A percentile compares a stretch with the other conserved stretches of the same genome.
Conservation (phyloP, 2,113 vertebrate genomes). For the Psophia crepitans region DNA sequence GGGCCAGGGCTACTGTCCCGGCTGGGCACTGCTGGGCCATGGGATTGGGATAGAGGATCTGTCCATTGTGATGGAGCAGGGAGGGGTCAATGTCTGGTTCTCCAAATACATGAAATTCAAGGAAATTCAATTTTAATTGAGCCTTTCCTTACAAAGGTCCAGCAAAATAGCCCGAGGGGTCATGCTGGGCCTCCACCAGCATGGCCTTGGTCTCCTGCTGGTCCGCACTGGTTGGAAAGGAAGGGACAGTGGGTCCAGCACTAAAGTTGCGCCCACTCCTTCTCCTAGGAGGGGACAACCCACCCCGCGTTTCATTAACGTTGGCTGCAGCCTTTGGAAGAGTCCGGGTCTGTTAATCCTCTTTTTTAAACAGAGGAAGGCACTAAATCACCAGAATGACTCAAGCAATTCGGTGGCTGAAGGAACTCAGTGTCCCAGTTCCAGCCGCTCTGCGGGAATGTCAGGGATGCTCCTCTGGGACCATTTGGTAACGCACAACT, state of each 20-base stretch:
- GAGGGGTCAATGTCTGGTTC: background rate
- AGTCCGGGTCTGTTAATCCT: background rate
- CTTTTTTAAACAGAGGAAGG: background rate
- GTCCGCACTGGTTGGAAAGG: background rate
- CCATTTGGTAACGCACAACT: background rate
- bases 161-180: background rate
- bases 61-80: background rate
- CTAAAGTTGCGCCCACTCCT: background rate
- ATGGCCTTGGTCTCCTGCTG: background rate
- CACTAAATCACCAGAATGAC: background rate
- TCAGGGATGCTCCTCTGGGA: background rate
- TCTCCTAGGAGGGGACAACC: background rate
- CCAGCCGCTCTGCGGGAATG: background rate
- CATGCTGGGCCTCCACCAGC: background rate
- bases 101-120: background rate
- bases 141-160: background rate
- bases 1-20: background rate
- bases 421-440: background rate
- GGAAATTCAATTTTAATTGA: background rate
- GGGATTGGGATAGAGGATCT: fast-evolving
- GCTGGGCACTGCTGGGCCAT: background rate
- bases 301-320: background rate
- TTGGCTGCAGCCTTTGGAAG: background rate
- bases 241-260: background rate
- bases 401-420: background rate